A percentile compares a stretch with the other conserved stretches of the same genome.
These are phyloP conservation scores for Tubulanus polymorphus DNA, from an alignment of 2,888 invertebrate species.

Conservation along the genomic window DNA sequence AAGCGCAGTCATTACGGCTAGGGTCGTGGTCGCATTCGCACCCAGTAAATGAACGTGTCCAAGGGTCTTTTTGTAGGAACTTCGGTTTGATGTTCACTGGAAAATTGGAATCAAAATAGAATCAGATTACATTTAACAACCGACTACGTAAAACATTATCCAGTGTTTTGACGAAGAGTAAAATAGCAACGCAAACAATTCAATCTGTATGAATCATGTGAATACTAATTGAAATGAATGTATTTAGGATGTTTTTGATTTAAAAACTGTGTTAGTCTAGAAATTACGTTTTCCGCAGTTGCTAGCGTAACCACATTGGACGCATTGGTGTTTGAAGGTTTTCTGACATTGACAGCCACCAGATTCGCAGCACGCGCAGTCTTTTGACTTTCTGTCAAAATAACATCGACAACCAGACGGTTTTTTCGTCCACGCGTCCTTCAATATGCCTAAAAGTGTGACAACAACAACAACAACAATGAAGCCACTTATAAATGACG, in stretches of 20 bases:
- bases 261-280: no score
- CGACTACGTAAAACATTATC: no score
- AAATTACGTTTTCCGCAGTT: slow-evolving; percentile 25
- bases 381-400: slow-evolving; percentile 10
- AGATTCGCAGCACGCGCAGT: slow-evolving; percentile 27
- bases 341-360: slow-evolving; percentile 25
- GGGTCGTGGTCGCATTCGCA: slow-evolving; percentile 20
- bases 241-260: no score
- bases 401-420: slow-evolving; percentile 24
- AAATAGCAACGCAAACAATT: no score
- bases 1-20: slow-evolving; percentile 22
- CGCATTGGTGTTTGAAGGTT: slow-evolving; percentile 23
- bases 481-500: no score
- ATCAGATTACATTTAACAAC: no score
- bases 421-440: slow-evolving; percentile 16
- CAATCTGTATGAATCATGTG: no score
- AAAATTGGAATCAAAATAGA: no score
- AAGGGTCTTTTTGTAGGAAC: not conserved
- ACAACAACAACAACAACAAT: no score
- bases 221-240: no score
- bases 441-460: slow-evolving; percentile 6
- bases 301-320: slow-evolving; percentile 19
- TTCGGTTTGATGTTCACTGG: not conserved
- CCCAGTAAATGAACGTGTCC: slow-evolving; percentile 9
- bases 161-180: no score